Conservation (phyloP, 2,797 vertebrate genomes). For the Ptychobarbus kaznakovi region DNA sequence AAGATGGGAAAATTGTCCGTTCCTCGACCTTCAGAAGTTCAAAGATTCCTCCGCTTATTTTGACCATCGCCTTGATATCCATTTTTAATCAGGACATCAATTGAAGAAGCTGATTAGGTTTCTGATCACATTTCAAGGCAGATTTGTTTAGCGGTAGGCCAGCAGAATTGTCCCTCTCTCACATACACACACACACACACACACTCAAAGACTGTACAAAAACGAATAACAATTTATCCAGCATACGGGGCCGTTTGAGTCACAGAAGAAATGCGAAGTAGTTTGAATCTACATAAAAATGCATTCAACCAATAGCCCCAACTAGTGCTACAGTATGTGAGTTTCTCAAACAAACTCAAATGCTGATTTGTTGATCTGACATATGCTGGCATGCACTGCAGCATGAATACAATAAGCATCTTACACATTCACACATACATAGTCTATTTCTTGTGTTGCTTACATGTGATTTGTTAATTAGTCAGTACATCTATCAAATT, state of each 20-base stretch:
- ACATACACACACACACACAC: slow-evolving; percentile 21
- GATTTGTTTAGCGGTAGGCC: slow-evolving; percentile 59
- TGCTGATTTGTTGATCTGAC: background rate
- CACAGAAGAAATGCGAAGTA: background rate
- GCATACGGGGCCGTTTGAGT: background rate
- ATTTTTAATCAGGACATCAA: slow-evolving; percentile 76
- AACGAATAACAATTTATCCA: background rate
- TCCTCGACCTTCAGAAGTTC: slow-evolving; percentile 64
- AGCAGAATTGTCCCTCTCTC: slow-evolving; percentile 25
- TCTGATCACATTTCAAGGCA: slow-evolving; percentile 58
- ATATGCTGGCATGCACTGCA: background rate
- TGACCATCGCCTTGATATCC: slow-evolving; percentile 61
- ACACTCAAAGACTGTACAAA: background rate
- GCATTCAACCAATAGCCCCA: slow-evolving; percentile 12
- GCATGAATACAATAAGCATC: background rate
- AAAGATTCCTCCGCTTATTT: slow-evolving; percentile 57
- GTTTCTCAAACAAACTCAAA: background rate
- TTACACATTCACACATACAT: background rate
- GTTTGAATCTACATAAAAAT: background rate
- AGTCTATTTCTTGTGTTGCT: background rate
- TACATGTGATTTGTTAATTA: background rate
- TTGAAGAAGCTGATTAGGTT: slow-evolving; percentile 65
- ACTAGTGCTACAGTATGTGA: background rate
- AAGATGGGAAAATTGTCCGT: slow-evolving; percentile 19
- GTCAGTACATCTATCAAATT: background rate